These are phyloP conservation scores for Aegotheles bennettii DNA, from an alignment of 2,113 vertebrate genomes.

Conservation along the genomic window DNA sequence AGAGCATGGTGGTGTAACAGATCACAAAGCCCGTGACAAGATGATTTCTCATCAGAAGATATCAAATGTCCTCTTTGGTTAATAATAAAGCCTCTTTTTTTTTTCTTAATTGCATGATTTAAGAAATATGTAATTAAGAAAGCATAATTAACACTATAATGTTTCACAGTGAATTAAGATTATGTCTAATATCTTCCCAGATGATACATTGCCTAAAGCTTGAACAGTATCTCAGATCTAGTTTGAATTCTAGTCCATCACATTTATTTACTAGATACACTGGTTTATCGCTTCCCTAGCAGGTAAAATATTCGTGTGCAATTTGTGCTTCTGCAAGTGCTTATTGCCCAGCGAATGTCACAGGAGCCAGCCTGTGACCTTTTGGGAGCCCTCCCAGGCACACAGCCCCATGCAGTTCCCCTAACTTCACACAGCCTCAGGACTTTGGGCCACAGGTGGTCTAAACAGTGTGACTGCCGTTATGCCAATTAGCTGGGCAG, in stretches of 20 bases:
- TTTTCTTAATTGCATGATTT: background rate
- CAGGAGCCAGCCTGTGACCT: background rate
- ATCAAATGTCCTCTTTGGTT: background rate
- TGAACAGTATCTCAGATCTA: background rate
- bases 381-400: background rate
- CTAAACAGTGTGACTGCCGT: background rate
- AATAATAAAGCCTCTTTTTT: background rate
- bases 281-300: background rate
- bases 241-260: background rate
- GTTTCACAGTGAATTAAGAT: background rate
- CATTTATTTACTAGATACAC: background rate
- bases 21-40: background rate
- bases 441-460: background rate
- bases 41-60: background rate
- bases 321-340: background rate
- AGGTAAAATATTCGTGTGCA: background rate
- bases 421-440: background rate
- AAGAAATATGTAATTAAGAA: background rate
- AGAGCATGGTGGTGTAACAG: background rate
- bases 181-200: background rate
- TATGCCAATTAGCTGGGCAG: background rate
- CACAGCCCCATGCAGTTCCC: background rate
- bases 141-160: background rate
- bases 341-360: background rate
- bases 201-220: background rate